A percentile compares a stretch with the other conserved stretches of the same genome.
These are phyloP conservation scores for Otolemur crassicaudatus DNA, from an alignment of 2,797 vertebrate genomes.

Conservation along the genomic window DNA sequence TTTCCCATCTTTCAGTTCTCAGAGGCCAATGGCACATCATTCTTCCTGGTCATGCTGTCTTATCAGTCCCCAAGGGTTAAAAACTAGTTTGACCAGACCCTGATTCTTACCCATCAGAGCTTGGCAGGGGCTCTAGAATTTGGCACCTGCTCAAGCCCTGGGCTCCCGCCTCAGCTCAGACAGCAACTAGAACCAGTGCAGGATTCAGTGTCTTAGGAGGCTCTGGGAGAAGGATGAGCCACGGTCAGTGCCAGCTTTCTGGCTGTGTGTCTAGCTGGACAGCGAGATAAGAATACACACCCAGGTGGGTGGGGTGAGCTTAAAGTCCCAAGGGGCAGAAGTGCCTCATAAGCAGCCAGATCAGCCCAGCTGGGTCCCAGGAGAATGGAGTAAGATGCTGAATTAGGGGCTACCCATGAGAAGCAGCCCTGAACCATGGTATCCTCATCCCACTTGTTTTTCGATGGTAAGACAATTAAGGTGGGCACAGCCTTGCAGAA, in stretches of 20 bases:
- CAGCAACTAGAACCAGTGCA: accelerated
- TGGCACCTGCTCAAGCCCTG: not conserved
- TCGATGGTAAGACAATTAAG: accelerated
- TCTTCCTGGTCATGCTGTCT: not conserved
- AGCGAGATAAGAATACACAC: not conserved
- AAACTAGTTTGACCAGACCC: not conserved
- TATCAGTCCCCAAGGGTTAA: not conserved
- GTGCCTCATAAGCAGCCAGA: accelerated
- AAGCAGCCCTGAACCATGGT: not conserved
- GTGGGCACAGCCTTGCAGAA: not conserved
- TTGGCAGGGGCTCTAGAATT: not conserved
- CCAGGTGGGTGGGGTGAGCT: not conserved
- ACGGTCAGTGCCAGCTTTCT: not conserved
- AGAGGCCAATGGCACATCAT: accelerated
- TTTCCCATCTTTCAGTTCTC: accelerated
- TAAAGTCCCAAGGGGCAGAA: not conserved
- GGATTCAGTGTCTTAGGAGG: accelerated
- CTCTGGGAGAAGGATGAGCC: not conserved
- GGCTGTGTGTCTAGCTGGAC: not conserved
- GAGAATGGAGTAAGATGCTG: accelerated
- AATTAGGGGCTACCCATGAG: not conserved
- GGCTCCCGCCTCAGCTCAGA: not conserved
- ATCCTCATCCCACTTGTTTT: not conserved
- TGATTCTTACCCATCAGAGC: too few species aligned
- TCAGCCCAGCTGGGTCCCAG: accelerated